Evolutionary conservation across 2,113 vertebrate genomes (phyloP), one percentile per base, ranked within the genome.

Genomic region (Tachuris rubrigastra): DNA sequence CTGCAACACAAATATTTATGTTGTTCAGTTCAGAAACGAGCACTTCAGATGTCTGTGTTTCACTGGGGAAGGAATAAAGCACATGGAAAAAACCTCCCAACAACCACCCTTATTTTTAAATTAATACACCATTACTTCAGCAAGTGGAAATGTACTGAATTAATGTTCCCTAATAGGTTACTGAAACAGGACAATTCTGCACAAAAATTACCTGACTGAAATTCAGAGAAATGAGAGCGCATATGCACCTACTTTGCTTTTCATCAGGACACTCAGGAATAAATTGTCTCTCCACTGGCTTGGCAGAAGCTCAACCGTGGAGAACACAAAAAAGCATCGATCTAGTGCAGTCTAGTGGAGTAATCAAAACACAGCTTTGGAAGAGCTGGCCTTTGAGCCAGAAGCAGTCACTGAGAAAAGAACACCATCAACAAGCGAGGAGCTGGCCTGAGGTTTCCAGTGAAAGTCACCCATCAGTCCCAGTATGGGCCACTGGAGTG

Each of bases 1-100:
- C 99, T 99, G 98, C 28, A 95, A 97, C 68, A 91, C 65, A 97
- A 87, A 79, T 39, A 67, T 74, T 85, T 84, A 75, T 21, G 53
- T 33, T 68, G 60, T 58, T 85, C 69, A 76, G 42, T 4, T 44
- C 41, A 92, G 63, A 90, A 89, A 84, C 0, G 41, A 87, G 81
- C 68, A 55, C 25, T 59, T 83, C 8, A 8, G 17, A 47, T 49
- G 12, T 14, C 66, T 19, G 33, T 13, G 33, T 86, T 96, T 81
- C 62, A 52, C 20, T 12, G 44, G 42, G 24, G 58, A 77, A 50
- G 50, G 28, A 59, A 91, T 78, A 60, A 52, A 85, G 76, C 30
- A 73, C n/a, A 30, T 1, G 7, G 47, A 8, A 39, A 67, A 90
- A 60, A 55, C 76, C 72, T 16, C 0, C 12, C 24, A 53, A 31